Conservation (phyloP, 2,113 vertebrate genomes). For the Heterocephalus glaber region DNA sequence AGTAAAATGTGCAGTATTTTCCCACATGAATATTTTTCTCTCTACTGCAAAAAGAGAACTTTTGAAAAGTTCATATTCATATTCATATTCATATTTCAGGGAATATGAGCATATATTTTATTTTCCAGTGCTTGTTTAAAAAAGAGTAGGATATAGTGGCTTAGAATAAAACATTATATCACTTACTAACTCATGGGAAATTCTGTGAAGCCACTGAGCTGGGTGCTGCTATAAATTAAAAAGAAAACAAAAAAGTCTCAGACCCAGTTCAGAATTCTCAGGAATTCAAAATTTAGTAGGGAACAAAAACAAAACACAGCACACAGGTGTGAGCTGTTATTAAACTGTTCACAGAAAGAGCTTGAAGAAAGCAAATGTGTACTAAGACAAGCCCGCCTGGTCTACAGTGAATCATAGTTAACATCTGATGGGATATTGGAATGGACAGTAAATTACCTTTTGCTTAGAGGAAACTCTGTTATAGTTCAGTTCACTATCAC, state of each 20-base stretch:
- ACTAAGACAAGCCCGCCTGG: not conserved
- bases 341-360: not conserved
- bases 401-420: not conserved
- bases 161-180: slow-evolving; percentile 4
- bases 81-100: no score
- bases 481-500: not conserved
- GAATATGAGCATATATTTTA: slow-evolving; percentile 26
- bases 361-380: not conserved
- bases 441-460: not conserved
- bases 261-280: not conserved
- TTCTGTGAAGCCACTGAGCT: not conserved
- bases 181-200: not conserved
- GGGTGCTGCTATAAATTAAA: not conserved
- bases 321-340: not conserved
- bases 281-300: not conserved
- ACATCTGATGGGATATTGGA: not conserved
- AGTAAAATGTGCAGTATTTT: slow-evolving; percentile 54
- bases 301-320: not conserved
- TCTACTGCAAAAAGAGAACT: slow-evolving; percentile 26
- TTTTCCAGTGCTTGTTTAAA: slow-evolving; percentile 55
- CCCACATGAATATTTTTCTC: not conserved
- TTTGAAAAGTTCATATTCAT: slow-evolving; percentile 29
- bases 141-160: not conserved
- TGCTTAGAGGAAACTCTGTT: not conserved
- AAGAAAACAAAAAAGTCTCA: not conserved